phyloP scores from a whole-genome alignment of 2,888 invertebrate species.

The Sicus ferrugineus region DNA sequence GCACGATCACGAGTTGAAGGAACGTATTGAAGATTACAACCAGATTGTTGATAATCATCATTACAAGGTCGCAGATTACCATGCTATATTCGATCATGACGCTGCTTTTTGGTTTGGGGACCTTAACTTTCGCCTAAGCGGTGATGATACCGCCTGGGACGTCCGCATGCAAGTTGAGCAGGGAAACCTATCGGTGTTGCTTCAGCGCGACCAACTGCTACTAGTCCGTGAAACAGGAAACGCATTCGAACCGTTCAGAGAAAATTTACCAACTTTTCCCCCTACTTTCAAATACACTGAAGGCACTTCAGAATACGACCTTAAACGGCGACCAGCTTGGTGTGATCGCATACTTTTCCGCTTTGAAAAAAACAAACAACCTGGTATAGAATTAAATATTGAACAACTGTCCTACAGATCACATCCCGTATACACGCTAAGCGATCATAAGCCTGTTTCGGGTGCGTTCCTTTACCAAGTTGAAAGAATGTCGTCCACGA shows the following conservation, averaged over 20 bases:
- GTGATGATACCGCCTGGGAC: constrained; percentile 73
- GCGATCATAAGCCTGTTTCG: constrained; percentile 94
- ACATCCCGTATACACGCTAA: constrained; percentile 78
- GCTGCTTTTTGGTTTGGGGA: constrained; percentile 94
- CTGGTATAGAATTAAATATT: constrained; percentile 78
- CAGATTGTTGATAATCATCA: constrained; percentile 83
- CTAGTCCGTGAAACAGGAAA: constrained; percentile 76
- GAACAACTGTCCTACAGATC: constrained; percentile 80
- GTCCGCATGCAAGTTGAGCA: constrained; percentile 73
- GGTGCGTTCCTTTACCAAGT: constrained; percentile 70
- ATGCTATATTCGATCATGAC: constrained; percentile 91
- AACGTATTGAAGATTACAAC: constrained; percentile 87
- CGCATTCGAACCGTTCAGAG: constrained; percentile 84
- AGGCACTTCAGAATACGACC: constrained; percentile 78
- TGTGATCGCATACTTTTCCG: constrained; percentile 91
- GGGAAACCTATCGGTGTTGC: constrained; percentile 72
- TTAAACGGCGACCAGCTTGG: constrained; percentile 93
- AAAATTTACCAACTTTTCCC: constrained; percentile 77
- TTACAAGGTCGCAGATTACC: constrained; percentile 78
- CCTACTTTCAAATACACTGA: constrained; percentile 88
- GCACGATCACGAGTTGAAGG: constrained; percentile 82
- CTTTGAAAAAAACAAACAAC: constrained; percentile 82
- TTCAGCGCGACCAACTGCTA: constrained; percentile 79
- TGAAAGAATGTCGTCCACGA: constrained; percentile 39
- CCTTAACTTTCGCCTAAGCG: constrained; percentile 82